A percentile compares a stretch with the other conserved stretches of the same genome.
Evolutionary conservation across 1,140 invertebrate species (phyloP).

Genomic region (Drosophila bocki): DNA sequence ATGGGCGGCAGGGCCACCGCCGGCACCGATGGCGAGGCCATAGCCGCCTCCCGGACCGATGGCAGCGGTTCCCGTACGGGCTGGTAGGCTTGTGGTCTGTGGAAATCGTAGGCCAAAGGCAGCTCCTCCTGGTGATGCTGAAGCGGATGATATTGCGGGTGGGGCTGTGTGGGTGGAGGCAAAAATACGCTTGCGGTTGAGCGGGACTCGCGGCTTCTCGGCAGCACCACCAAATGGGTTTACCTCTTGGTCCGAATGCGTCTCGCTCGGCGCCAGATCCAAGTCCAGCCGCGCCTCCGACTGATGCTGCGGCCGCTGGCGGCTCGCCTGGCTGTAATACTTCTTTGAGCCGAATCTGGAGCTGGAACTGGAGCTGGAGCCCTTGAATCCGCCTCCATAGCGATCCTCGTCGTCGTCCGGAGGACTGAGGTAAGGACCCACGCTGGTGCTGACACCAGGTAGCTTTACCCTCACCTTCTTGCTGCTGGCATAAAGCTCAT

Average conservation of each 20-base stretch:
- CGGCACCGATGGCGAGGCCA: constrained; percentile 25
- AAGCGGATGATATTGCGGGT: constrained; percentile 37
- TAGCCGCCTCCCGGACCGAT: constrained; percentile 10
- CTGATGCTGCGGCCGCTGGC: constrained; percentile 60
- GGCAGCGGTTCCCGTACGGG: constrained; percentile 54
- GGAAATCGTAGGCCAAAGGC: constrained; percentile 59
- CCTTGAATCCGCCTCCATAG: constrained; percentile 49
- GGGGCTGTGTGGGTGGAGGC: constrained; percentile 79
- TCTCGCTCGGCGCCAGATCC: constrained; percentile 74
- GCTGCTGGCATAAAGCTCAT: constrained; percentile 69
- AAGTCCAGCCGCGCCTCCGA: constrained; percentile 71
- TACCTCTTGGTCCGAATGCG: constrained; percentile 80
- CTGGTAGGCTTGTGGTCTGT: constrained; percentile 68
- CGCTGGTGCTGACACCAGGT: constrained; percentile 55
- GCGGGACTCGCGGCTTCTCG: constrained; percentile 69
- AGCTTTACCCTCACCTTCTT: constrained; percentile 73
- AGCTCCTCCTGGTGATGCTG: constrained; percentile 50
- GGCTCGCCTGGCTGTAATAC: constrained; percentile 53
- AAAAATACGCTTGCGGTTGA: constrained; percentile 84
- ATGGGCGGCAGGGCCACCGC: constrained; percentile 67
- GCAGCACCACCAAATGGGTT: constrained; percentile 75
- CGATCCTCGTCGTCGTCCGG: constrained; percentile 62
- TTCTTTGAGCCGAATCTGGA: constrained; percentile 60
- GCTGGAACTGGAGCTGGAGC: constrained; percentile 16
- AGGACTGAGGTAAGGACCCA: constrained; percentile 79